phyloP scores from a whole-genome alignment of 2,888 invertebrate genomes.

The Sarcophaga subvicina region DNA sequence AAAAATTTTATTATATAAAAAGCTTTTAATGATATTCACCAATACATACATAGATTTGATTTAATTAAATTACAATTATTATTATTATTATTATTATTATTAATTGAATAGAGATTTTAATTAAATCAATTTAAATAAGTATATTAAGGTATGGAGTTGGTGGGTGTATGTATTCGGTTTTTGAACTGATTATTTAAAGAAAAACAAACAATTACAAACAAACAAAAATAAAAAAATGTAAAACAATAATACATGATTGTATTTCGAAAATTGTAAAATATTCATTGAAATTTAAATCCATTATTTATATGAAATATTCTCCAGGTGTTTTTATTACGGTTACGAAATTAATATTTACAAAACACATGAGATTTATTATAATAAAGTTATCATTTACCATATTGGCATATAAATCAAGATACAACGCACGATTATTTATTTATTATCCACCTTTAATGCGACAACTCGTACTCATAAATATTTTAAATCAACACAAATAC shows the following conservation, averaged over 20 bases:
- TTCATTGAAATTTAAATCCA: too few species aligned
- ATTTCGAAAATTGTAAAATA: too few species aligned
- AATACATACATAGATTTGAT: not conserved
- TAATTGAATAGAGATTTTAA: slow-evolving; percentile 13
- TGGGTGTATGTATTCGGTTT: not conserved
- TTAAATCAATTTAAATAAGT: slow-evolving; percentile 16
- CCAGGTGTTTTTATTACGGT: not conserved
- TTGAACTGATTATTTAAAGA: not conserved
- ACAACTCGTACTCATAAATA: too few species aligned
- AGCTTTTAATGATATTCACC: slow-evolving; percentile 15
- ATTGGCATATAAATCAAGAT: too few species aligned
- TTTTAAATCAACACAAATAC: too few species aligned
- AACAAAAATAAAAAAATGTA: not conserved
- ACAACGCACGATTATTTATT: too few species aligned
- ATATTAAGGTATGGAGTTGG: not conserved
- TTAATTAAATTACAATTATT: slow-evolving; percentile 5
- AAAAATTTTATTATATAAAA: not conserved
- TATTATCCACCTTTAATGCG: too few species aligned
- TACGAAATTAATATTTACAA: too few species aligned
- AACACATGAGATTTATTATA: too few species aligned
- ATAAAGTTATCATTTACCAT: too few species aligned
- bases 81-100: not conserved
- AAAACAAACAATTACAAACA: not conserved
- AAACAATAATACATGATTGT: too few species aligned
- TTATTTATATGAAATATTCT: not conserved